Evolutionary conservation across 1,140 invertebrate species (phyloP), one percentile per base, ranked within the genome.

Genomic region (Cotesia chilonis): DNA sequence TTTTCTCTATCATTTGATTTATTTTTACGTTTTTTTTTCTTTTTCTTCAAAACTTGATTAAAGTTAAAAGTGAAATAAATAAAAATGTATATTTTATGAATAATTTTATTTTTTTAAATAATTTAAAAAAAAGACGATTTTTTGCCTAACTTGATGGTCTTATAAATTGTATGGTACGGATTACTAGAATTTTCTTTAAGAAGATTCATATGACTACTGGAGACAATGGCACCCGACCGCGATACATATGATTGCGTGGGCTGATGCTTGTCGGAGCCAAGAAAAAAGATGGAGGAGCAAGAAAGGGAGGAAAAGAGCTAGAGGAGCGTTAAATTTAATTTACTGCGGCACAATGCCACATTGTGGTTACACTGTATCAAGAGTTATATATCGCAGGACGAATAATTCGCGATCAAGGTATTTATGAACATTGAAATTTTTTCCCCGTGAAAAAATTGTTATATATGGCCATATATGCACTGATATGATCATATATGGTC

Each of bases 281-380:
- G 5, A 47, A 47, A 47, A 47, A 41, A 47, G 10, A 47, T 9
- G 3, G 20, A 59, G 55, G 55, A n/a, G 20, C 17, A 59, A 59
- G 20, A 28, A 59, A 59, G 57, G 20, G 14, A 28, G 41, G 41
- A 6, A 28, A 59, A 17, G 28, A 55, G 54, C 54, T 20, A 55
- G n/a, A 14, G 54, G 54, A 59, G 28, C 57, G 57, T 59, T 59
- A 59, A 59, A 59, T 59, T 59, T 59, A 59, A 59, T 59, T 59
- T 59, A 59, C 57, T 59, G 57, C 57, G 20, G 57, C 14, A 59
- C 57, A 9, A 59, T 59, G 57, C 7, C 20, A 59, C 57, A 28
- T 20, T 59, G 57, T 28, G 57, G 14, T 4, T 20, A 17, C 17
- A 17, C 57, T 4, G 41, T 47, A 47, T 6, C 10, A 47, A 9